These are phyloP conservation scores for Vombatus ursinus DNA, from an alignment of 2,113 vertebrate species.

Conservation along the genomic window DNA sequence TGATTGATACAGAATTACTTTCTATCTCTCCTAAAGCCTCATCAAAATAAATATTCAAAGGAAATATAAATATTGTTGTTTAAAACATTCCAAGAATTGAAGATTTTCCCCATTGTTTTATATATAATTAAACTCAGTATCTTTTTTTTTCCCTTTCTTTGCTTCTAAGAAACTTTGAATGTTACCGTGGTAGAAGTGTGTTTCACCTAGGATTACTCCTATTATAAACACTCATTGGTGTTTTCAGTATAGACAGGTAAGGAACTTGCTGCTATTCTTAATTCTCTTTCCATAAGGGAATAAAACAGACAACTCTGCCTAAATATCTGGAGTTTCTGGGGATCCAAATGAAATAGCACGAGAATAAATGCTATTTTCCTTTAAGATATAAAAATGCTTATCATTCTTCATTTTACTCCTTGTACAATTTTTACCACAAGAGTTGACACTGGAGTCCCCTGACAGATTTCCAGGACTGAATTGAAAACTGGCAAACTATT, in stretches of 20 bases:
- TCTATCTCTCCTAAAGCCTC: conserved; percentile 42
- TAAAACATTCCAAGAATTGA: conserved; percentile 37
- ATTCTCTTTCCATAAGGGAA: conserved; percentile 22
- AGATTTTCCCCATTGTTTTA: conserved; percentile 37
- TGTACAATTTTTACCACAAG: conserved; percentile 9
- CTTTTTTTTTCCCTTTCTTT: neutral
- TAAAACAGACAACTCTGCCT: conserved; percentile 14
- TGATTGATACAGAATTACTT: neutral
- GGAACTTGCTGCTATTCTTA: conserved; percentile 38
- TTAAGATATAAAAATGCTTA: conserved; percentile 33
- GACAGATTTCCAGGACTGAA: neutral
- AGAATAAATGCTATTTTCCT: conserved; percentile 43
- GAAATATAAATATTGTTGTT: conserved; percentile 30
- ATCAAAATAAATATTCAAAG: conserved; percentile 25
- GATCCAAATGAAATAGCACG: conserved; percentile 20
- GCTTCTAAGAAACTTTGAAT: neutral
- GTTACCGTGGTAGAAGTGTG: conserved; percentile 22
- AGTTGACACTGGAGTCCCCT: neutral
- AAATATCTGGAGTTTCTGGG: conserved; percentile 21
- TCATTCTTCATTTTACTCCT: conserved; percentile 44
- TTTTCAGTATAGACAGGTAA: neutral
- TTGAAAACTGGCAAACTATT: conserved; percentile 30
- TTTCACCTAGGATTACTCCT: conserved; percentile 29
- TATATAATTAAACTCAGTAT: conserved; percentile 41
- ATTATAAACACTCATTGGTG: conserved; percentile 34